Base-by-base conservation (phyloP, 2,113 vertebrate genomes). In the Chaenocephalus aceratus region DNA sequence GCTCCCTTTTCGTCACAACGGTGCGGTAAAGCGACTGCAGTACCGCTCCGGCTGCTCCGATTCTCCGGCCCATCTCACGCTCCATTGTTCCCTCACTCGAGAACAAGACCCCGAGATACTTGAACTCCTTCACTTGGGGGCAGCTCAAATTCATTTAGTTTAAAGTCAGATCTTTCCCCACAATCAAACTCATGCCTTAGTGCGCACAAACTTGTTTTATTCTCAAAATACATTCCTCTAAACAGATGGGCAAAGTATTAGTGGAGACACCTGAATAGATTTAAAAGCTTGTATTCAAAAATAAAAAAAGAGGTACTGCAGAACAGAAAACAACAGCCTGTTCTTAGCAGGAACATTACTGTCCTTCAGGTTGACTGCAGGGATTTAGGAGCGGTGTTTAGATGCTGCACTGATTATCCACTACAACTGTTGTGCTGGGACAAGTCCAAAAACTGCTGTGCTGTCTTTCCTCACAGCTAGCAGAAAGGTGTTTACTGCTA, bases 401-500 rank as follows among this genome's bases (percentile, higher is more conserved):
- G 41, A 26, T 49, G 23, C 66, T 14, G 2, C 18, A 46, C 49
- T 34, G 65, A 85, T 75, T 67, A 62, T 82, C 74, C 14, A 34
- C 51, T 63, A 52, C 6, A 48, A 46, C 16, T 34, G 69, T 30
- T 83, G 54, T 78, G 86, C 61, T 60, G 15, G 41, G 76, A 63
- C 80, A 75, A 79, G 86, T 80, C 72, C 36, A 72, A 68, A 49
- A 59, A 59, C 44, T 76, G 82, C 86, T 73, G 63, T n/a, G 73
- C 45, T 69, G 77, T 75, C 53, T 75, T 67, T 80, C 77, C 67
- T 48, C 59, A 3, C 72, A 59, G 84, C 85, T 79, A 93, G 85
- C 92, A 83, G 74, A 86, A 87, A 67, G 65, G 64, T 79, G 90
- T 78, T 79, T 52, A 81, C 86, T 66, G 68, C 76, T 66, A 54